A percentile compares a stretch with the other conserved stretches of the same genome.
Evolutionary conservation across 2,888 invertebrate genomes (phyloP).

Genomic region (Diarsia brunnea): DNA sequence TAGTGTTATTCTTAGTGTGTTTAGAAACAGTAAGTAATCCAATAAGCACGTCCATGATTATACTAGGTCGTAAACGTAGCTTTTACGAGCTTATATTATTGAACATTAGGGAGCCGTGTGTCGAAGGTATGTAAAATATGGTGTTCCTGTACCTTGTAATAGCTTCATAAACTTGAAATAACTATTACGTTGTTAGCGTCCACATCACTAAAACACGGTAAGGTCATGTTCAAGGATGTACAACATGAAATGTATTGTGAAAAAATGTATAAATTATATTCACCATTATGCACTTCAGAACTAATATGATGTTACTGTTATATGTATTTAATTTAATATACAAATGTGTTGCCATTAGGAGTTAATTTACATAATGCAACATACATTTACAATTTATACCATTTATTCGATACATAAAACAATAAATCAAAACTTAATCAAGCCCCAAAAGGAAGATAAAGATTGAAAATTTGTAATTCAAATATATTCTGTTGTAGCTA

Average conservation of each 20-base stretch:
- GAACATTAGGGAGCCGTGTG: constrained; percentile 17
- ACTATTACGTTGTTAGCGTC: not conserved
- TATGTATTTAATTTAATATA: constrained; percentile 39
- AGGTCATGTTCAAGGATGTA: constrained; percentile 11
- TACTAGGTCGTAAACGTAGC: constrained; percentile 26
- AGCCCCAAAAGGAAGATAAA: constrained; percentile 47
- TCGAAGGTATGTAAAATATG: constrained; percentile 25
- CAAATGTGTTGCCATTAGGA: constrained; percentile 19
- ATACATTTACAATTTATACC: constrained; percentile 32
- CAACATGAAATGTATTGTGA: constrained; percentile 23
- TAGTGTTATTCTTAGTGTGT: not conserved
- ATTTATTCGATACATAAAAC: constrained; percentile 34
- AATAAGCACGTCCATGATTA: constrained; percentile 6
- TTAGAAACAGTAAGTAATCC: not conserved
- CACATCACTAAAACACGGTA: constrained; percentile 19
- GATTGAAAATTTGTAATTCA: constrained; percentile 53
- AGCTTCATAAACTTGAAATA: constrained; percentile 34
- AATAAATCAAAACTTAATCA: constrained; percentile 46
- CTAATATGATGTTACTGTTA: constrained; percentile 27
- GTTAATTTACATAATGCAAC: constrained; percentile 39
- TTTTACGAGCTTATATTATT: constrained; percentile 27
- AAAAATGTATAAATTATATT: not conserved
- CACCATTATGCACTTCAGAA: constrained; percentile 4
- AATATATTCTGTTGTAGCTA: constrained; percentile 58
- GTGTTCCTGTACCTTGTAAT: constrained; percentile 15